A percentile compares a stretch with the other conserved stretches of the same genome.
Conservation (phyloP, 1,140 invertebrate genomes). For the Habropoda laboriosa region DNA sequence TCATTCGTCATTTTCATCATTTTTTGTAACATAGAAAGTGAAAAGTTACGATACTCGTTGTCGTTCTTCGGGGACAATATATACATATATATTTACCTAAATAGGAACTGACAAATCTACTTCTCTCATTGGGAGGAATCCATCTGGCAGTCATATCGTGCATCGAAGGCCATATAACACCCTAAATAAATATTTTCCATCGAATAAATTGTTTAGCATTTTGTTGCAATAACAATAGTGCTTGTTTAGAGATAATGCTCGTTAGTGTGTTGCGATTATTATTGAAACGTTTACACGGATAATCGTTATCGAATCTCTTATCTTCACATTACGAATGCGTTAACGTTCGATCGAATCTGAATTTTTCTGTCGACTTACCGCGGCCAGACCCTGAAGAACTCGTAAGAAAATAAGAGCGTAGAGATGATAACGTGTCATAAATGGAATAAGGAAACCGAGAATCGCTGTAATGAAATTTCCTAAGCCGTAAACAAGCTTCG, state of each 20-base stretch:
- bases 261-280: too few species aligned
- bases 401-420: slow-evolving; percentile 85
- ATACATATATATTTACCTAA: slow-evolving; percentile 82
- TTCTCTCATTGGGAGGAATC: slow-evolving; percentile 91
- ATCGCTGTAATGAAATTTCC: slow-evolving; percentile 87
- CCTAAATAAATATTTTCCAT: slow-evolving; percentile 83
- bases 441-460: slow-evolving; percentile 87
- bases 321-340: background rate
- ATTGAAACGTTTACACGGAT: too few species aligned
- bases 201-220: too few species aligned
- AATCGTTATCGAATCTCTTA: too few species aligned
- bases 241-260: too few species aligned
- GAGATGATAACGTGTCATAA: slow-evolving; percentile 84
- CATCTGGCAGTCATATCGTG: slow-evolving; percentile 91
- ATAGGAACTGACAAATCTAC: slow-evolving; percentile 88
- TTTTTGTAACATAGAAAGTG: too few species aligned
- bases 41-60: too few species aligned
- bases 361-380: slow-evolving; percentile 82
- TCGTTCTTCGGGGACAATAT: too few species aligned
- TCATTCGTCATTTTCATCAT: too few species aligned
- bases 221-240: too few species aligned
- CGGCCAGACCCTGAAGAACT: slow-evolving; percentile 87
- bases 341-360: background rate
- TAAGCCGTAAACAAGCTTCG: slow-evolving; percentile 87
- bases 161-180: slow-evolving; percentile 91